phyloP scores from a whole-genome alignment of 2,888 invertebrate species.

The Leptothorax acervorum region DNA sequence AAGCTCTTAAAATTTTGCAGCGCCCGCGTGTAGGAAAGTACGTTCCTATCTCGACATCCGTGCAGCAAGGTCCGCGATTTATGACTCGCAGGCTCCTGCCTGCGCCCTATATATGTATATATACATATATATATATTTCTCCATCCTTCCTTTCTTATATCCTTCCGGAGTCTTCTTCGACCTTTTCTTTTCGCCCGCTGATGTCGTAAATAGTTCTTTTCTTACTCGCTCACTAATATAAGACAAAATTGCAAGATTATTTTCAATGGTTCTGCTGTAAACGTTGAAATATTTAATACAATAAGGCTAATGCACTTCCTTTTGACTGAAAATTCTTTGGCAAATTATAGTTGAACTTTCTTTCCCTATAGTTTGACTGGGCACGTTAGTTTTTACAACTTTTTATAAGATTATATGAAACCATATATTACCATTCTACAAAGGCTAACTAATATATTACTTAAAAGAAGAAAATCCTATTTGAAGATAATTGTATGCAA shows the following conservation, averaged over 20 bases:
- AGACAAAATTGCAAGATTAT: constrained; percentile 46
- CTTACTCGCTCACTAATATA: constrained; percentile 34
- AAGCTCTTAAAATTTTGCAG: constrained; percentile 66
- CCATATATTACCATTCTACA: neutral
- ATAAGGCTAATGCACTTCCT: constrained; percentile 20
- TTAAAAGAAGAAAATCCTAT: neutral
- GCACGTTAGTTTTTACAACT: neutral
- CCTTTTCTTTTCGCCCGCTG: constrained; percentile 35
- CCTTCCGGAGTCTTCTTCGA: constrained; percentile 60
- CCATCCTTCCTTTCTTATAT: constrained; percentile 59
- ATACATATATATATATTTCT: constrained; percentile 56
- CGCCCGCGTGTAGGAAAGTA: constrained; percentile 76
- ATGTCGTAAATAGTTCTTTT: constrained; percentile 50
- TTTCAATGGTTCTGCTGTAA: constrained; percentile 20
- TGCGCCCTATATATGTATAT: constrained; percentile 53
- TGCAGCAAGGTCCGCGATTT: constrained; percentile 82
- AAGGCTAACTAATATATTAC: neutral
- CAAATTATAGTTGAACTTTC: constrained; percentile 21
- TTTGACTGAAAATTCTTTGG: neutral
- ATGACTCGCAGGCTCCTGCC: constrained; percentile 78
- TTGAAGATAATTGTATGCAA: neutral
- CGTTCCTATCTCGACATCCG: constrained; percentile 80
- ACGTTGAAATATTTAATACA: constrained; percentile 39
- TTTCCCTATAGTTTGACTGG: neutral
- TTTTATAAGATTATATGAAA: constrained; percentile 18